Conservation (phyloP, 2,888 invertebrate genomes). For the Luperina nickerlii region DNA sequence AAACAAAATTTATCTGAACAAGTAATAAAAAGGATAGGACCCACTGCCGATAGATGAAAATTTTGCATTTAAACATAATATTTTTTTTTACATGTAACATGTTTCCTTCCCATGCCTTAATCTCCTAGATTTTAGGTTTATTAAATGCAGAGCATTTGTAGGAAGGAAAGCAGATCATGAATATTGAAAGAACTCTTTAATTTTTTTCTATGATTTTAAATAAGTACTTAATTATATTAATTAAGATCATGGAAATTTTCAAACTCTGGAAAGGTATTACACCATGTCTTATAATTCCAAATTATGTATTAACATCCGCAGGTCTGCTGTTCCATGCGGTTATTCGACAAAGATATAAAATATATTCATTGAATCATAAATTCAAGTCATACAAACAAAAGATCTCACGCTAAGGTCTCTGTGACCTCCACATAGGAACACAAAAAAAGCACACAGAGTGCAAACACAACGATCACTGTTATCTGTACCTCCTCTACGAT, state of each 20-base stretch:
- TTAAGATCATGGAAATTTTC: neutral
- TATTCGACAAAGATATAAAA: neutral
- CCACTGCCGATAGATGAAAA: conserved; percentile 16
- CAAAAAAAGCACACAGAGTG: conserved; percentile 70
- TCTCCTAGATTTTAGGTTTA: neutral
- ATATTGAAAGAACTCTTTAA: neutral
- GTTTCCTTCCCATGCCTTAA: neutral
- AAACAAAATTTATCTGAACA: conserved; percentile 28
- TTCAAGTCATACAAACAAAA: conserved; percentile 30
- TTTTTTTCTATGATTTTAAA: conserved; percentile 5
- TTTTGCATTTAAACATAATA: neutral
- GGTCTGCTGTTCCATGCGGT: neutral
- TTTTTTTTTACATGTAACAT: neutral
- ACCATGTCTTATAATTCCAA: neutral
- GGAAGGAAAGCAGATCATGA: neutral
- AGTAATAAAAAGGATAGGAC: conserved; percentile 10
- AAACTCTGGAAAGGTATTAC: neutral
- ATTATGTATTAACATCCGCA: neutral
- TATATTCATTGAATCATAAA: conserved; percentile 4
- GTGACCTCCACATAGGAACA: conserved; percentile 65
- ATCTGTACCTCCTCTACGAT: conserved; percentile 91
- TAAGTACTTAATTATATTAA: too few relatives aligned
- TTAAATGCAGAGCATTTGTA: conserved; percentile 2
- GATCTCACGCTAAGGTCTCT: conserved; percentile 8
- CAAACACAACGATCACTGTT: conserved; percentile 68